These are phyloP conservation scores for Chrysina gloriosa DNA, from an alignment of 2,888 invertebrate species.

Conservation along the genomic window DNA sequence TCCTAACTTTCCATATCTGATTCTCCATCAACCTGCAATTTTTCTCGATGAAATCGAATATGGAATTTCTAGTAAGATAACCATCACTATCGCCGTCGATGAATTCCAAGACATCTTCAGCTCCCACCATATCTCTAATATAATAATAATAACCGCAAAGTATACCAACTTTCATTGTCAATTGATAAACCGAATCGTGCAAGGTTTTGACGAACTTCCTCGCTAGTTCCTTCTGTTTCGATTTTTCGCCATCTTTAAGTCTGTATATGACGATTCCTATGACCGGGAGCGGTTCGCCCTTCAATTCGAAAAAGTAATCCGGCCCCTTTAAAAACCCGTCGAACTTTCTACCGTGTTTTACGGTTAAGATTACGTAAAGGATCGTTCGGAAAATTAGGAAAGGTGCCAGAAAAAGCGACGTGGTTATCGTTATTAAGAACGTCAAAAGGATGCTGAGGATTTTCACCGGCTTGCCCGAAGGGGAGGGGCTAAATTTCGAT, in stretches of 20 bases:
- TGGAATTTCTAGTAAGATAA: neutral
- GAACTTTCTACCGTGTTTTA: neutral
- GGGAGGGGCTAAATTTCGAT: too few species aligned
- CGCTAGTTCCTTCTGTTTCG: neutral
- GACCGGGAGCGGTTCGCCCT: neutral
- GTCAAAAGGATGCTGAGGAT: too few species aligned
- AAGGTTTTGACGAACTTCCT: neutral
- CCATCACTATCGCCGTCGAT: neutral
- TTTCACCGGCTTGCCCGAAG: too few species aligned
- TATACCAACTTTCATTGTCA: neutral
- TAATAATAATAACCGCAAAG: constrained; percentile 7
- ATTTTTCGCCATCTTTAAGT: neutral
- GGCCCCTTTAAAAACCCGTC: neutral
- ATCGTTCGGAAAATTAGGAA: neutral
- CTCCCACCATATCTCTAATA: neutral
- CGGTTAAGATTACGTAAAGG: neutral
- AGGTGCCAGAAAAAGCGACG: neutral
- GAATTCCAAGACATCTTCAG: neutral
- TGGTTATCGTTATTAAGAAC: too few species aligned
- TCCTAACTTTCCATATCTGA: neutral
- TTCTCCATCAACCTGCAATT: constrained; percentile 3
- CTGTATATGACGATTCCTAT: neutral
- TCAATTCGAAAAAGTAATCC: neutral
- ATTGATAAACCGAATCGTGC: neutral
- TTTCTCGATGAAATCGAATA: constrained; percentile 1